Base-by-base conservation (phyloP, 1,140 invertebrate genomes). In the Odontomachus brunneus region DNA sequence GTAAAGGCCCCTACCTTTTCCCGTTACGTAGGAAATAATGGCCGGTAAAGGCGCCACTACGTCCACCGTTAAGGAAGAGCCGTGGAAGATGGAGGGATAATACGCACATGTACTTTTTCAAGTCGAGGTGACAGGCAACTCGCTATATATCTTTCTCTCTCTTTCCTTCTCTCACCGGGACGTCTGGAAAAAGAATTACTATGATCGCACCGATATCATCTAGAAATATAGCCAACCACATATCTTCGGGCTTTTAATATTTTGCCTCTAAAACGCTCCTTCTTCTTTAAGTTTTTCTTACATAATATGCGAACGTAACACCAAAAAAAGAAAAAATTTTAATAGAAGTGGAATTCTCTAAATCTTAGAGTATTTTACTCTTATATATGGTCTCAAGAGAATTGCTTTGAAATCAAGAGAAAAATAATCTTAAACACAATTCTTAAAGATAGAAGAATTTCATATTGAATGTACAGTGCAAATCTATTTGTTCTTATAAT, bases 11-110 rank as follows among this genome's bases (percentile, higher is more conserved):
- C 44, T 29, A 17, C 49, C 51, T 74, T 84, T 82, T 29, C 55
- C 65, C n/a, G 59, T 51, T 80, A 76, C 51, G 33, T 60, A 49
- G 60, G 57, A 75, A 67, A 74, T 81, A 80, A 86, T 86, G 63
- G 67, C 49, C 49, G 53, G 48, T 55, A 81, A 73, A 74, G 69
- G 69, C 69, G 84, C 63, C 83, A 57, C 53, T 33, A 15, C 48
- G 67, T 85, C 69, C 69, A 74, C 84, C 63, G 75, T 81, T 66
- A 75, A 60, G 22, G 59, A 59, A 69, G 24, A 69, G 33, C 51
- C 81, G 19, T 33, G 26, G 48, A n/a, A n/a, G n/a, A 63, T 57
- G 55, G 63, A 67, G 66, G 65, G 65, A 69, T 80, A 80, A 74
- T 82, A 85, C 65, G 75, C 51, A 53, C 71, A 19, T 60, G 33